These are phyloP conservation scores for Echinarachnius parma DNA, from an alignment of 53 echinoderm and acorn worm species.

Conservation along the genomic window DNA sequence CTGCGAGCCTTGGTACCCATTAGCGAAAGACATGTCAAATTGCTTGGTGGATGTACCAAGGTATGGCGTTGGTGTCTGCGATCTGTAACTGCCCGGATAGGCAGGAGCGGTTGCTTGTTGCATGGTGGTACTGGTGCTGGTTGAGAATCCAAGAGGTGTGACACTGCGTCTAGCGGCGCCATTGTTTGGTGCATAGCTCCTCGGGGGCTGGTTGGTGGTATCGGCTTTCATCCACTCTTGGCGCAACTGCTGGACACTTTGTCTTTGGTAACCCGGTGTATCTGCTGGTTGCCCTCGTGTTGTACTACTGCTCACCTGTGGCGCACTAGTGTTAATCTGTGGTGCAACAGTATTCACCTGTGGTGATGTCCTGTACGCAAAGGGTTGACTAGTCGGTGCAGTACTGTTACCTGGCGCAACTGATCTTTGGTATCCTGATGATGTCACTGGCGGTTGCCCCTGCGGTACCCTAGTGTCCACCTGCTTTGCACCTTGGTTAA, in stretches of 20 bases:
- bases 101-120: background rate
- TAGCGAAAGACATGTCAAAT: background rate
- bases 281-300: background rate
- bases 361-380: too few species aligned
- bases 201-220: background rate
- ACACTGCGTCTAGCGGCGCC: background rate
- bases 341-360: too few species aligned
- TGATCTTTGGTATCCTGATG: background rate
- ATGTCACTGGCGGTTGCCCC: conserved; percentile 1
- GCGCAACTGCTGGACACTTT: background rate
- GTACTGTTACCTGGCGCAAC: background rate
- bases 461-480: background rate
- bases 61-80: conserved; percentile 35
- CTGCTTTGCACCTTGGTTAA: too few species aligned
- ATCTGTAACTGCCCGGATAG: conserved; percentile 1
- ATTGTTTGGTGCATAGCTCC: background rate
- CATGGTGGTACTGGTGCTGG: background rate
- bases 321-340: too few species aligned
- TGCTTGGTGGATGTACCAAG: conserved; percentile 16
- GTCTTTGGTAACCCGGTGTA: background rate
- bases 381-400: too few species aligned
- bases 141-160: conserved; percentile 18
- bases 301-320: background rate
- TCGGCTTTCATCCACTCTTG: background rate
- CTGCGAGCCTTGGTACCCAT: background rate